A percentile compares a stretch with the other conserved stretches of the same genome.
phyloP scores from a whole-genome alignment of 2,113 vertebrate genomes.

The Pyxicephalus adspersus region DNA sequence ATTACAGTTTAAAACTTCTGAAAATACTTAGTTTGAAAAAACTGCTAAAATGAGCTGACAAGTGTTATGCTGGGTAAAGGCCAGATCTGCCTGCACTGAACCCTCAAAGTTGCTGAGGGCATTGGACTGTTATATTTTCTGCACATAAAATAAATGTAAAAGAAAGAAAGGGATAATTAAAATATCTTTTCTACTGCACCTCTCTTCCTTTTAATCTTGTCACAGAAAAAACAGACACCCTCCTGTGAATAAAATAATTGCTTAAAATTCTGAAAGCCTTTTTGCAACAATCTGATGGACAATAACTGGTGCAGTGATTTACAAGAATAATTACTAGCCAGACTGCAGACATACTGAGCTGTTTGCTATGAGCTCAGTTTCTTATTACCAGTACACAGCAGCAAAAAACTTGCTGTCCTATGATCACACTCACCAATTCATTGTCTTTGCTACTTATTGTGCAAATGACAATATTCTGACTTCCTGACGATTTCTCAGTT shows the following conservation, averaged over 20 bases:
- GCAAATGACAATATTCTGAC: neutral
- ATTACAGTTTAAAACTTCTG: too few relatives aligned
- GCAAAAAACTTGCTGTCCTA: conserved; percentile 5
- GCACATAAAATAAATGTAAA: conserved; percentile 10
- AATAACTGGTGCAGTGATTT: conserved; percentile 48
- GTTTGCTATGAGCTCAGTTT: conserved; percentile 20
- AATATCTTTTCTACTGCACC: conserved; percentile 26
- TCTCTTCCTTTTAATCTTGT: conserved; percentile 32
- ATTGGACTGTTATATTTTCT: conserved; percentile 8
- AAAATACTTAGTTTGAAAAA: neutral
- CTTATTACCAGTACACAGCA: conserved; percentile 41
- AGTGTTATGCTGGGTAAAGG: neutral
- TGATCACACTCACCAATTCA: neutral
- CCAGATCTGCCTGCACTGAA: neutral
- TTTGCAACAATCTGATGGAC: conserved; percentile 48
- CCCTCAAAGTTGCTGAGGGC: neutral
- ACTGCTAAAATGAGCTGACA: neutral
- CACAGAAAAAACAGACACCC: conserved; percentile 33
- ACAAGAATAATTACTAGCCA: conserved; percentile 51
- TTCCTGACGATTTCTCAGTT: too few relatives aligned
- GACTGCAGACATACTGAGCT: conserved; percentile 38
- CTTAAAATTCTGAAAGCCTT: conserved; percentile 51
- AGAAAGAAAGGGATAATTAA: conserved; percentile 15
- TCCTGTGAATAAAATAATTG: conserved; percentile 49
- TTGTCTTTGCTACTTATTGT: neutral